Percentiles rank a stretch among this genome's conserved stretches.
These are phyloP conservation scores for Leuciscus idus DNA, from an alignment of 2,113 vertebrate genomes.

Conservation along the genomic window DNA sequence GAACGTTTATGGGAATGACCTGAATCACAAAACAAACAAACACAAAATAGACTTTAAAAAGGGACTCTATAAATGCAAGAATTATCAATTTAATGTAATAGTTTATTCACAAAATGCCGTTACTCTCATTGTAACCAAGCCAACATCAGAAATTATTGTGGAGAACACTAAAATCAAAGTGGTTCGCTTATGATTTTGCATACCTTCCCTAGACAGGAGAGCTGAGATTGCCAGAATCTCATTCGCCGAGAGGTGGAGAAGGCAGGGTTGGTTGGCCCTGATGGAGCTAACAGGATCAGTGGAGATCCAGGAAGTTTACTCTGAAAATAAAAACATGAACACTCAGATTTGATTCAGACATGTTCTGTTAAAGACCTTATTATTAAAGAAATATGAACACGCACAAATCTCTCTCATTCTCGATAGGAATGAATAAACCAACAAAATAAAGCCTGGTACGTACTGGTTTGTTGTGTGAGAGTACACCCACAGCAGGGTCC, in stretches of 20 bases:
- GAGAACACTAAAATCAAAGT: background rate
- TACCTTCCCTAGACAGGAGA: conserved; percentile 96
- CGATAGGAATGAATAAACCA: background rate
- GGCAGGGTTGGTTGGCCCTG: conserved; percentile 85
- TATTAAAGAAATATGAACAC: background rate
- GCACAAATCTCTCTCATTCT: background rate
- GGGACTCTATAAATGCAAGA: background rate
- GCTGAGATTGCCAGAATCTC: conserved; percentile 98
- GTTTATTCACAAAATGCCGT: background rate
- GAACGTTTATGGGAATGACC: conserved; percentile 91
- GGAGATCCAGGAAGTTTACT: conserved; percentile 94
- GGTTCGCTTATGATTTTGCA: background rate
- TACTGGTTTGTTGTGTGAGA: conserved; percentile 98
- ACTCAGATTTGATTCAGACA: background rate
- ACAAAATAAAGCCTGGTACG: conserved; percentile 16
- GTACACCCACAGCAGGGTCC: conserved; percentile 95
- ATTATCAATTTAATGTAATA: background rate
- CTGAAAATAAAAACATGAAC: conserved; percentile 67
- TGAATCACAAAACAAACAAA: conserved; percentile 56
- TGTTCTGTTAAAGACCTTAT: background rate
- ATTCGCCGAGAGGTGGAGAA: conserved; percentile 89
- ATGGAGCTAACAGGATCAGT: conserved; percentile 91
- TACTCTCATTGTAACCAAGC: background rate
- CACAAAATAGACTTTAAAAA: background rate
- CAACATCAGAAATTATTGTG: background rate